Percentiles rank a stretch among this genome's conserved stretches.
phyloP scores from a whole-genome alignment of 2,797 vertebrate species.

The Lepus townsendii region DNA sequence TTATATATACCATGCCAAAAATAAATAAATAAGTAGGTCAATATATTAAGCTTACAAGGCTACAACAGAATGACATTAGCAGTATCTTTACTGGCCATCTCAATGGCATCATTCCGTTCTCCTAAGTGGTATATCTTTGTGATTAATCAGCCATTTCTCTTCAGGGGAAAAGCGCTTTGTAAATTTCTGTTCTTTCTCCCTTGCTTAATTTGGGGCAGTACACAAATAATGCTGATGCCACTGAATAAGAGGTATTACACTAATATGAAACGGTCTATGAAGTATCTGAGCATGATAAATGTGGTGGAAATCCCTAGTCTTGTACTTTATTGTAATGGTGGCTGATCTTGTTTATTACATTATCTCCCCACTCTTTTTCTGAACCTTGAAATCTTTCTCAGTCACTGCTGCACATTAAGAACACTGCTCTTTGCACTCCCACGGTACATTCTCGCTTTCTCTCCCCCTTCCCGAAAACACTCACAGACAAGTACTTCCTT shows the following conservation, averaged over 20 bases:
- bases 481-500: conserved; percentile 73
- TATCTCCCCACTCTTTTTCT: conserved; percentile 3
- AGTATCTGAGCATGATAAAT: not conserved
- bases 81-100: not conserved
- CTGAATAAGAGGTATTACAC: not conserved
- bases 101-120: not conserved
- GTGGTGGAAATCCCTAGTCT: not conserved
- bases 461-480: conserved; percentile 66
- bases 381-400: not conserved
- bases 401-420: not conserved
- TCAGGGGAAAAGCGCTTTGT: not conserved
- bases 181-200: not conserved
- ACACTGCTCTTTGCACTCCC: conserved; percentile 73
- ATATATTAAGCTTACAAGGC: not conserved
- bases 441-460: conserved; percentile 73
- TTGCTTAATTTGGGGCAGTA: conserved; percentile 14
- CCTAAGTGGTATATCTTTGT: not conserved
- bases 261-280: not conserved
- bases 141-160: not conserved
- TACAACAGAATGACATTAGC: not conserved
- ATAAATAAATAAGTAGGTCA: not conserved
- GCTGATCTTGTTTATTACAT: not conserved
- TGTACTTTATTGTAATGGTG: not conserved
- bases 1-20: not conserved
- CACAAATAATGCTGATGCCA: not conserved